A percentile compares a stretch with the other conserved stretches of the same genome.
Evolutionary conservation across 2,888 invertebrate genomes (phyloP).

Genomic region (Protonemura montana): DNA sequence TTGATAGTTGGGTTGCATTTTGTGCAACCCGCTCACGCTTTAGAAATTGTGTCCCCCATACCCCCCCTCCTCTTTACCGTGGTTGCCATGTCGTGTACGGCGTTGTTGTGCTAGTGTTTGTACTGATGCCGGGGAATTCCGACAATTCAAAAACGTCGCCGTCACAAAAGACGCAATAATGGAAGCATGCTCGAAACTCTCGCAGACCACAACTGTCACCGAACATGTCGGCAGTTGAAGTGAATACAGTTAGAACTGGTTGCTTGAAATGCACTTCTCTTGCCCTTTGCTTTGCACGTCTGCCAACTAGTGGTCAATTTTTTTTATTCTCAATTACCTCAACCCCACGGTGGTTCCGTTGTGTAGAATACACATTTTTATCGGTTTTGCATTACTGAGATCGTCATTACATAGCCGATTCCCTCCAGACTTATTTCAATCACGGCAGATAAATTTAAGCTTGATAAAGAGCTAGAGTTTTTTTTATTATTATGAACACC

Average conservation of each 20-base stretch:
- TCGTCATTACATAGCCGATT: too few species aligned
- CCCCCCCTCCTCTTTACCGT: too few species aligned
- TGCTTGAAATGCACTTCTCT: conserved; percentile 20
- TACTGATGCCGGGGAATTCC: not conserved
- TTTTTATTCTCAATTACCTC: too few species aligned
- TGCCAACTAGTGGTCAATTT: not conserved
- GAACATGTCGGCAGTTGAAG: conserved; percentile 8
- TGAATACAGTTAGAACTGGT: conserved; percentile 17
- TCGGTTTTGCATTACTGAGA: too few species aligned
- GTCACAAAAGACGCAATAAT: conserved; percentile 18
- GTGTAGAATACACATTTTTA: too few species aligned
- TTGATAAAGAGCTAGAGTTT: too few species aligned
- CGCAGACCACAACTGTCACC: not conserved
- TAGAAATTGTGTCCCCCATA: not conserved
- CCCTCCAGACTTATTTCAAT: too few species aligned
- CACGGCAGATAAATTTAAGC: too few species aligned
- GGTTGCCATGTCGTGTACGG: not conserved
- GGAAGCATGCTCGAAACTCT: not conserved
- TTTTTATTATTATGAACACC: too few species aligned
- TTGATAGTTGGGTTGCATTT: conserved; percentile 24
- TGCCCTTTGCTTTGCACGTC: conserved; percentile 8
- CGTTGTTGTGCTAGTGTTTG: conserved; percentile 20
- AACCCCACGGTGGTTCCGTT: too few species aligned
- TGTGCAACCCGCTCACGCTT: conserved; percentile 26
- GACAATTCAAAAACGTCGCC: conserved; percentile 16